Evolutionary conservation across 2,888 invertebrate species (phyloP).

Genomic region (Synanthedon formicaeformis): DNA sequence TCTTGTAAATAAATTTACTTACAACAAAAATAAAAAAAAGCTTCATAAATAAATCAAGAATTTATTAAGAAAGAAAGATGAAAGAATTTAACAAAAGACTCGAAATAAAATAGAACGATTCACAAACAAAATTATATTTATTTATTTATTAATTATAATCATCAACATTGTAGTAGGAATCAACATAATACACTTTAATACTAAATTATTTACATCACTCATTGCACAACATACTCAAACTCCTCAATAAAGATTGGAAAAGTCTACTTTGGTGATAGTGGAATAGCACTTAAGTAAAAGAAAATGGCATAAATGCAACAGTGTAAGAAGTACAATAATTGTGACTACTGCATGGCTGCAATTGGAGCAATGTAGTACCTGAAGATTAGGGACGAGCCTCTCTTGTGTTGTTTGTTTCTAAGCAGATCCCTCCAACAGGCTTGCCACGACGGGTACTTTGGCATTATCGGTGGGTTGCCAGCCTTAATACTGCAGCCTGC

Average conservation of each 20-base stretch:
- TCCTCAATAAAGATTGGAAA: conserved; percentile 33
- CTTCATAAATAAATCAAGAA: too few species aligned
- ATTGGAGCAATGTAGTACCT: conserved; percentile 74
- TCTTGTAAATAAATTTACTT: too few species aligned
- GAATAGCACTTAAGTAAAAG: conserved; percentile 66
- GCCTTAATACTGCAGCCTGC: conserved; percentile 83
- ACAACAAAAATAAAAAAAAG: too few species aligned
- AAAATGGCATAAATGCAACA: conserved; percentile 51
- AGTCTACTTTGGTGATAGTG: conserved; percentile 60
- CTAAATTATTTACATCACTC: conserved; percentile 62
- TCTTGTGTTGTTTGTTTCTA: conserved; percentile 80
- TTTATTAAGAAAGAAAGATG: too few species aligned
- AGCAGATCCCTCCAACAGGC: conserved; percentile 87
- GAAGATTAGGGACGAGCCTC: conserved; percentile 87
- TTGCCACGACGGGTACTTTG: conserved; percentile 83
- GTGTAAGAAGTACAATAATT: conserved; percentile 21
- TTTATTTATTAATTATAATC: conserved; percentile 54
- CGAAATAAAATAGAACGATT: conserved; percentile 7
- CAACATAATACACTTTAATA: conserved; percentile 57
- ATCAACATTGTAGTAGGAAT: conserved; percentile 59
- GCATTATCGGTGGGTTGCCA: conserved; percentile 87
- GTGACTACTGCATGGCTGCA: conserved; percentile 45
- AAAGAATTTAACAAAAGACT: too few species aligned
- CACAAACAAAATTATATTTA: conserved; percentile 57
- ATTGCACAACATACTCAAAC: conserved; percentile 39